These are phyloP conservation scores for Pentalonia nigronervosa DNA, from an alignment of 1,140 invertebrate species.

Conservation along the genomic window DNA sequence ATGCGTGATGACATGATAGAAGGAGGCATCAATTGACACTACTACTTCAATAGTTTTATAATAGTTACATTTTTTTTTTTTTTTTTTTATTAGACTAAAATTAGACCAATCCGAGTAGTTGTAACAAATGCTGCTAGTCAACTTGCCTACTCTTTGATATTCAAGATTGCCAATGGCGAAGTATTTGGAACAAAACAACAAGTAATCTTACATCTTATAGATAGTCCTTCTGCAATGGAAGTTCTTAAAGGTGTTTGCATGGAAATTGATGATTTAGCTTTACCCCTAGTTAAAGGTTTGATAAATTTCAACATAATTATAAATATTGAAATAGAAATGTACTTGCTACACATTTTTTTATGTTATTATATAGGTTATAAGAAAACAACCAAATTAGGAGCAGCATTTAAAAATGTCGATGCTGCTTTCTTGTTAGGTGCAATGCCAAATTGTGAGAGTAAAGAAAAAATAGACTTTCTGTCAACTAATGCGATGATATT, in stretches of 20 bases:
- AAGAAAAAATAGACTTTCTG: conserved; percentile 96
- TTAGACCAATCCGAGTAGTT: conserved; percentile 87
- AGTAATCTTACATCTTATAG: conserved; percentile 88
- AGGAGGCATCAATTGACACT: too few species aligned
- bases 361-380: conserved; percentile 71
- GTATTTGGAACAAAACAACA: conserved; percentile 94
- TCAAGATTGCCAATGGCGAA: conserved; percentile 94
- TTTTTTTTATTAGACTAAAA: conserved; percentile 18
- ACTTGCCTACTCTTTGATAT: conserved; percentile 96
- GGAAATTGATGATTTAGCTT: conserved; percentile 95
- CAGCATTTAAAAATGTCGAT: conserved; percentile 94
- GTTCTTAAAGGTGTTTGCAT: conserved; percentile 96
- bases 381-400: conserved; percentile 84
- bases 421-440: conserved; percentile 98
- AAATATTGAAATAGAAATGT: neutral
- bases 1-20: too few species aligned
- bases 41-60: neutral
- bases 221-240: conserved; percentile 94
- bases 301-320: neutral
- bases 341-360: neutral
- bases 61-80: neutral
- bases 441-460: conserved; percentile 98
- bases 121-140: conserved; percentile 98
- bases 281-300: conserved; percentile 80
- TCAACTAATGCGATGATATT: conserved; percentile 99